A percentile compares a stretch with the other conserved stretches of the same genome.
Evolutionary conservation across 2,797 vertebrate genomes (phyloP).

Genomic region (Darevskia mixta): DNA sequence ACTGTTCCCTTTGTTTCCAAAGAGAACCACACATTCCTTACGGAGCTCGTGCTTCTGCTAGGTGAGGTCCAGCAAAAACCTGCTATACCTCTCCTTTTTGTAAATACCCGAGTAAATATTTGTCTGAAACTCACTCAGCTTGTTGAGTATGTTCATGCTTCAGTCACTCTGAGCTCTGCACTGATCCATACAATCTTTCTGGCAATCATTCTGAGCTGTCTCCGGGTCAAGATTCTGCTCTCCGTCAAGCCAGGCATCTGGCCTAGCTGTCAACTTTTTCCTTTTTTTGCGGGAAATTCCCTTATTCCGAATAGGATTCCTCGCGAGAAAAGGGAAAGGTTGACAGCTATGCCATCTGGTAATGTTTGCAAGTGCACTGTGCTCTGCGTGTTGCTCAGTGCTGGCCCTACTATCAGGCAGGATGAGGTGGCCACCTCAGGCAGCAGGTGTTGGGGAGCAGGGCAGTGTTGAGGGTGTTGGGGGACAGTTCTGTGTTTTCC

Average conservation of each 20-base stretch:
- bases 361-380: background rate
- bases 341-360: too few species aligned
- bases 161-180: background rate
- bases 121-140: slow-evolving; percentile 49
- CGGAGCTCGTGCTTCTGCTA: background rate
- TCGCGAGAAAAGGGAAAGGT: too few species aligned
- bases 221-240: background rate
- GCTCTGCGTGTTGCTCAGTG: background rate
- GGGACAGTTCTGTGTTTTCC: too few species aligned
- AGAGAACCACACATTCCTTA: background rate
- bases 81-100: slow-evolving; percentile 68
- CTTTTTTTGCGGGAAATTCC: too few species aligned
- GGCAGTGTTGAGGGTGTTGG: too few species aligned
- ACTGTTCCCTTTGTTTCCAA: background rate
- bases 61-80: slow-evolving; percentile 36
- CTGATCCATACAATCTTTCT: background rate
- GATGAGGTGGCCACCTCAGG: too few species aligned
- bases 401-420: too few species aligned
- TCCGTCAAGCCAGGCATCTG: background rate
- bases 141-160: slow-evolving; percentile 18
- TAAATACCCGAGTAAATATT: slow-evolving; percentile 71
- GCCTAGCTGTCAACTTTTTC: too few species aligned
- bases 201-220: background rate
- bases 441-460: too few species aligned
- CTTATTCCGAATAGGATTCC: too few species aligned